Evolutionary conservation across 2,888 invertebrate genomes (phyloP).

Genomic region (Caenorhabditis sp.): DNA sequence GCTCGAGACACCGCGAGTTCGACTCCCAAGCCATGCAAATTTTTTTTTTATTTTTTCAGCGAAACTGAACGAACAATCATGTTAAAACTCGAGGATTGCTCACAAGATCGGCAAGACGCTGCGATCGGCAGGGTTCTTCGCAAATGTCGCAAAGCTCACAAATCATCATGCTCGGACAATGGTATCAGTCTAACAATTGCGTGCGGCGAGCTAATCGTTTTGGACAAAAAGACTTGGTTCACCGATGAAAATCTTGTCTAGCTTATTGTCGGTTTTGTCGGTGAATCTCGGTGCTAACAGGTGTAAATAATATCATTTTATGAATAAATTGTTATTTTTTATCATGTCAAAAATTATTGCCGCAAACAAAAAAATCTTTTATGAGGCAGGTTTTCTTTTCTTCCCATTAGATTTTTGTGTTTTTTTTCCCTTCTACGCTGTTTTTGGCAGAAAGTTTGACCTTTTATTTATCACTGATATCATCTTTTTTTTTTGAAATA

Average conservation of each 20-base stretch:
- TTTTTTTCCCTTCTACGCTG: background rate
- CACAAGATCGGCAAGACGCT: constrained; percentile 39
- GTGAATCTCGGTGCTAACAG: background rate
- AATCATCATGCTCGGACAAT: constrained; percentile 17
- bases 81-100: constrained; percentile 39
- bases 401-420: background rate
- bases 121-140: constrained; percentile 40
- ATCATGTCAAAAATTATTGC: background rate
- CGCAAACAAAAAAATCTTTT: background rate
- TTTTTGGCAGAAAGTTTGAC: background rate
- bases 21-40: too few species aligned
- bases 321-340: background rate
- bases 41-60: too few species aligned
- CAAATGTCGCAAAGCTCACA: constrained; percentile 26
- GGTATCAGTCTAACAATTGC: constrained; percentile 17
- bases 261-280: background rate
- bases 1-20: too few species aligned
- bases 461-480: background rate
- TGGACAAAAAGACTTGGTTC: constrained; percentile 43
- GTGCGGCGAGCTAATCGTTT: constrained; percentile 19
- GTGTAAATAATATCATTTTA: background rate
- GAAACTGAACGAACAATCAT: constrained; percentile 26
- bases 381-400: background rate
- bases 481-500: background rate
- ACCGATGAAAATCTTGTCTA: constrained; percentile 20